These are phyloP conservation scores for Bilobella aurantiaca DNA, from an alignment of 1,140 invertebrate species.

Conservation along the genomic window DNA sequence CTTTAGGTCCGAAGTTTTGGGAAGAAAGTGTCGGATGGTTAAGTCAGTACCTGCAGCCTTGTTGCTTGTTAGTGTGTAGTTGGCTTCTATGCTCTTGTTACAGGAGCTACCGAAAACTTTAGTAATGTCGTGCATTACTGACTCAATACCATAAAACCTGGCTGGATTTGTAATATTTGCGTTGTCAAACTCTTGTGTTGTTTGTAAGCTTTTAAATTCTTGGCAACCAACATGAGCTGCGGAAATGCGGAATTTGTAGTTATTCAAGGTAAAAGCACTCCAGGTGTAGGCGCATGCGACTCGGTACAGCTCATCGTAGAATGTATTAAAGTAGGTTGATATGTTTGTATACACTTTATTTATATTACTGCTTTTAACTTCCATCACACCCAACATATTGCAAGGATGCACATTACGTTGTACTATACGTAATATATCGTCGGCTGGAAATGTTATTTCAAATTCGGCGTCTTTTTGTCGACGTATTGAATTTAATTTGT, in stretches of 20 bases:
- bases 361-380: not conserved
- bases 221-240: not conserved
- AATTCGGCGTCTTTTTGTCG: not conserved
- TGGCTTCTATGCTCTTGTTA: not conserved
- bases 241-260: not conserved
- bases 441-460: not conserved
- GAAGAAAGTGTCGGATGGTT: not conserved
- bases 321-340: not conserved
- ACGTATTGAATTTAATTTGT: not conserved
- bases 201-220: not conserved
- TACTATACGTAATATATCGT: not conserved
- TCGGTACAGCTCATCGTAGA: not conserved
- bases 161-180: not conserved
- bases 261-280: not conserved
- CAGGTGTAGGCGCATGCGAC: not conserved
- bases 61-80: not conserved
- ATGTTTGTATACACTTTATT: not conserved
- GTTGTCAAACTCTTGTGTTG: not conserved
- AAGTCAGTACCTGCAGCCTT: not conserved
- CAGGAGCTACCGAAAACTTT: not conserved
- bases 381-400: not conserved
- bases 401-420: not conserved
- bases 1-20: not conserved
- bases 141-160: not conserved
- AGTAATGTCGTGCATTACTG: not conserved